Base-by-base conservation (phyloP, 2,113 vertebrate species). In the Fregetta grallaria region DNA sequence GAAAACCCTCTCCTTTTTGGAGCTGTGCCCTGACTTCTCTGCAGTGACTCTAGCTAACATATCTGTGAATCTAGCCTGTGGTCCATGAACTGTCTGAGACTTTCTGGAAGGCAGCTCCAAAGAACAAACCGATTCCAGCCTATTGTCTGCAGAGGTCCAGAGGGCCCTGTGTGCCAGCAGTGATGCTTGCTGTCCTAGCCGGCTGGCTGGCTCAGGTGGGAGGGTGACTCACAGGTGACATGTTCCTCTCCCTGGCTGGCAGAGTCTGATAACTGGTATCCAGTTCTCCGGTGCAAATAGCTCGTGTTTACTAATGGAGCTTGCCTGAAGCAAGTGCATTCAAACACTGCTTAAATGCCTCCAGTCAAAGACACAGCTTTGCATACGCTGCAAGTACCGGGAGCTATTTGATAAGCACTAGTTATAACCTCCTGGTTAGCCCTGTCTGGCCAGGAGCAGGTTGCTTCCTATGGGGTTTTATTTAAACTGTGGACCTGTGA, bases 321-420 rank as follows among this genome's bases (percentile, higher is more conserved):
- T 90, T 80, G 30, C 21, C 49, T 25, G 36, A 42, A 8, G n/a
- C 71, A n/a, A 42, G 12, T 10, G 44, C 22, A 4, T 47, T 90
- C 32, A 66, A 58, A 11, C 11, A 10, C 21, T 13, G 26, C 13
- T 73, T 21, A 50, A 73, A 40, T 36, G 42, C 20, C 45, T 91
- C 15, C 4, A 47, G 38, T 34, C 0, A 0, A 73, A 79, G 49
- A 23, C 5, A 6, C 4, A 42, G 34, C 30, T 79, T 36, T 91
- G 34, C 27, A 20, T 9, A 6, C 2, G 0, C 8, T 36, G 12
- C 0, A 18, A 50, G 34, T 21, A 62, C 36, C 3, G 0, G 2
- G 47, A 72, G 47, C 73, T 70, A 3, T 61, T 73, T 53, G 50
- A 13, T 67, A 40, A 86, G 18, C 45, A 5, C 8, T 25, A 4